Percentiles rank a stretch among this genome's conserved stretches.
Evolutionary conservation across 1,140 invertebrate genomes (phyloP).

Genomic region (Apis laboriosa): DNA sequence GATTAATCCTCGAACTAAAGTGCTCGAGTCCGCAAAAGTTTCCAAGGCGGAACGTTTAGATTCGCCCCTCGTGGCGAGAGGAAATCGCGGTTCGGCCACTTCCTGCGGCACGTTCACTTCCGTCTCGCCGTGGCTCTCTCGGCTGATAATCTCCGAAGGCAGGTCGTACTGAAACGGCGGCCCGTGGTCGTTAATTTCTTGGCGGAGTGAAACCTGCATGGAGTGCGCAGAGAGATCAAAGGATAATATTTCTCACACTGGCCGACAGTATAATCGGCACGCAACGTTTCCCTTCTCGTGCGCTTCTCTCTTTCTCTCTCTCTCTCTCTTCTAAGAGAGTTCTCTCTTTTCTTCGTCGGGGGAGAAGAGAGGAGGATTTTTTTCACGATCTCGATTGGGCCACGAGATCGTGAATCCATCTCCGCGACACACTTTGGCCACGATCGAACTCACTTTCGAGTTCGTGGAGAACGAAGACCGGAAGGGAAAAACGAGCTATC

Average conservation of each 20-base stretch:
- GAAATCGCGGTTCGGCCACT: slow-evolving; percentile 52
- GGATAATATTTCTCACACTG: slow-evolving; percentile 78
- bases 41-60: not conserved
- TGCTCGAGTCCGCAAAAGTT: too few species aligned
- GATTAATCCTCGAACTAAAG: too few species aligned
- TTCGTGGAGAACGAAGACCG: not conserved
- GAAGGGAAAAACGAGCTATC: slow-evolving; percentile 20
- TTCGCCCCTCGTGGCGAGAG: slow-evolving; percentile 1
- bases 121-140: slow-evolving; percentile 55
- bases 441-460: slow-evolving; percentile 42
- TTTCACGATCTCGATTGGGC: not conserved
- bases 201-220: slow-evolving; percentile 61
- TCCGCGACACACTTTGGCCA: slow-evolving; percentile 43
- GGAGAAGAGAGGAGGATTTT: not conserved
- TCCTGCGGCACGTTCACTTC: slow-evolving; percentile 64
- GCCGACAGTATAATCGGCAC: slow-evolving; percentile 74
- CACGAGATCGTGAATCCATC: not conserved
- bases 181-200: slow-evolving; percentile 75
- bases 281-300: slow-evolving; percentile 63
- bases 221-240: slow-evolving; percentile 70
- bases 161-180: slow-evolving; percentile 61
- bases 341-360: too few species aligned
- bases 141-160: slow-evolving; percentile 70
- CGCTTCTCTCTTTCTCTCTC: not conserved
- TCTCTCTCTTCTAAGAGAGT: too few species aligned